Conservation (phyloP, 2,888 invertebrate genomes). For the Lasioglossum morio region DNA sequence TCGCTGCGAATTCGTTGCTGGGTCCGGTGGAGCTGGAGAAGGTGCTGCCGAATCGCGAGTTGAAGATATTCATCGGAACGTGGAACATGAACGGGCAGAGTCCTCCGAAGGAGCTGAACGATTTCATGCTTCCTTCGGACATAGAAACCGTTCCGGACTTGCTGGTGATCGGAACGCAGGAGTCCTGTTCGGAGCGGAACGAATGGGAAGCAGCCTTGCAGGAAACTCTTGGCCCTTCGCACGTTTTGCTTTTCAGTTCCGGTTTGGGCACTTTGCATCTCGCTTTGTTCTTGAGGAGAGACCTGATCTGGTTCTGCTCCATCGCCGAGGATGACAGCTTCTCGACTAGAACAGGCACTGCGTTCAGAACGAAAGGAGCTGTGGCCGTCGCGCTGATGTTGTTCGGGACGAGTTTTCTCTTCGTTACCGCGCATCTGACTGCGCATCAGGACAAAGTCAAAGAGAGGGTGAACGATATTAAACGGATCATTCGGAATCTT, state of each 20-base stretch:
- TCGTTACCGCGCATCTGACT: constrained; percentile 97
- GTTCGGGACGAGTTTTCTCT: constrained; percentile 97
- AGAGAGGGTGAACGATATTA: constrained; percentile 94
- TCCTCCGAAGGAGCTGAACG: constrained; percentile 93
- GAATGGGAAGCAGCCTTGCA: constrained; percentile 97
- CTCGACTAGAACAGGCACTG: constrained; percentile 95
- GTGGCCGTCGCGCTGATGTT: constrained; percentile 96
- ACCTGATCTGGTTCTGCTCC: constrained; percentile 98
- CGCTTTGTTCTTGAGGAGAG: constrained; percentile 94
- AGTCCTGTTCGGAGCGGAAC: constrained; percentile 93
- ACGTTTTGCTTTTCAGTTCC: constrained; percentile 89
- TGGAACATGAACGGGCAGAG: constrained; percentile 99
- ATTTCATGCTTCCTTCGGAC: constrained; percentile 94
- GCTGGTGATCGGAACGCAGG: constrained; percentile 97
- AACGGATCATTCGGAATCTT: constrained; percentile 92
- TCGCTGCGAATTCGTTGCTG: constrained; percentile 92
- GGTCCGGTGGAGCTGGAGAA: constrained; percentile 94
- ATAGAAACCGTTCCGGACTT: constrained; percentile 95
- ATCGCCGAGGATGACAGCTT: constrained; percentile 94
- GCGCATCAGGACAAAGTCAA: constrained; percentile 96
- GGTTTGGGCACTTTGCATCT: constrained; percentile 92
- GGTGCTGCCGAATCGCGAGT: constrained; percentile 93
- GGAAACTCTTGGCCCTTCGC: constrained; percentile 96
- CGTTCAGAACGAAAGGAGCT: constrained; percentile 97
- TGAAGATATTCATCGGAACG: constrained; percentile 95